Evolutionary conservation across 2,888 invertebrate genomes (phyloP), one percentile per base, ranked within the genome.

Genomic region (Pollenia amentaria): DNA sequence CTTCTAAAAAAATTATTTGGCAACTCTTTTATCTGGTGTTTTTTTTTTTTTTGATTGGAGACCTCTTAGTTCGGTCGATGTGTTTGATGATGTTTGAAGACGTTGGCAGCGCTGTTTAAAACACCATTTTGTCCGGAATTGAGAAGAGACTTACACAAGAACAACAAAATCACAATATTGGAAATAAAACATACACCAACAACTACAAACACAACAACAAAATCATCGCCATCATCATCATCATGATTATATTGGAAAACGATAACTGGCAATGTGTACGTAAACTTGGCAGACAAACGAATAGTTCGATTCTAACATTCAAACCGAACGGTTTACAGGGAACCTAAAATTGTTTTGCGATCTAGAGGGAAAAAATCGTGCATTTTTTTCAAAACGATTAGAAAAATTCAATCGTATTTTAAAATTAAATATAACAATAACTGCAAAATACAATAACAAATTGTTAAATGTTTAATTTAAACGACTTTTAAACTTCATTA

Each of bases 271-370:
- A 84, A 80, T 76, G 84, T 70, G 72, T 70, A 84, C 76, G 80
- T 78, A 73, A 48, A 81, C 81, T 84, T 85, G 87, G 78, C 87
- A 78, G 85, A 69, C 70, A 72, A 57, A 75, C 89, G 90, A 91
- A 90, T 91, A 92, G 93, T 92, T 90, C 91, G 92, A 92, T 92
- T 92, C 92, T 91, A 92, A 93, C 92, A 91, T 92, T 92, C 92
- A 92, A 92, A 92, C 92, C 92, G 92, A 92, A 92, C 91, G 93
- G 93, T 93, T 92, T 90, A 91, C 88, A 86, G 64, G 40, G 53
- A 76, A 77, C 18, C 42, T 48, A 21, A 53, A 82, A 29, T 60
- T 40, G 51, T 53, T 51, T 64, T 38, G 38, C 44, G 62, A 65
- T 60, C 46, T 29, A 81, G 18, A 70, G 21, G 16, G 51, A 82